Evolutionary conservation across 2,797 vertebrate genomes (phyloP).

Genomic region (Lacerta bilineata): DNA sequence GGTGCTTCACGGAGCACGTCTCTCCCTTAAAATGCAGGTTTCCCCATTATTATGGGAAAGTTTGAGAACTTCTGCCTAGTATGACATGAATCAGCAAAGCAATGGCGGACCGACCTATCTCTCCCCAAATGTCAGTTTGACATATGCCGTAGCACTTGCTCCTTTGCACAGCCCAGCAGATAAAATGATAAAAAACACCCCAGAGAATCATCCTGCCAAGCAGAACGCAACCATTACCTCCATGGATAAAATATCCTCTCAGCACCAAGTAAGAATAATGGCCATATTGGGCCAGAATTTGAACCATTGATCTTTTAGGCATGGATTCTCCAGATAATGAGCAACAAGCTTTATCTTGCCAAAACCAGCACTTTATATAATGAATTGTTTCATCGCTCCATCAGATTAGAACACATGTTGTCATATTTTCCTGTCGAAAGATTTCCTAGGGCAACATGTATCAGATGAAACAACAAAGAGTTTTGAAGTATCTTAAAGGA

Average conservation of each 20-base stretch:
- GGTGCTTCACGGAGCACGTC: not conserved
- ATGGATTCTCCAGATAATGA: slow-evolving; percentile 9
- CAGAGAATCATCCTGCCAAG: not conserved
- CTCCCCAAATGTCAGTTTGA: slow-evolving; percentile 8
- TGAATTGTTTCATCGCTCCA: not conserved
- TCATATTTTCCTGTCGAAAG: slow-evolving; percentile 5
- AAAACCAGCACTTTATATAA: not conserved
- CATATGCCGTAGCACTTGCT: not conserved
- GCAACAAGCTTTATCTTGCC: slow-evolving; percentile 1
- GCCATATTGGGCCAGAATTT: not conserved
- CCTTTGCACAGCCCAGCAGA: not conserved
- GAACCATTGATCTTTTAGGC: slow-evolving; percentile 1
- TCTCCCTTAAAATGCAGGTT: not conserved
- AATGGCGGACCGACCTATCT: not conserved
- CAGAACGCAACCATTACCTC: not conserved
- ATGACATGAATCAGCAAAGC: slow-evolving; percentile 6
- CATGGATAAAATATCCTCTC: not conserved
- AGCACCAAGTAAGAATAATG: slow-evolving; percentile 17
- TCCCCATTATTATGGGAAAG: not conserved
- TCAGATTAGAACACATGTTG: not conserved
- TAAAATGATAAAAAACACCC: slow-evolving; percentile 17
- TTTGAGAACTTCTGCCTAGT: not conserved
- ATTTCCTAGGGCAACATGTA: not conserved
- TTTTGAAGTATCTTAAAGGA: not conserved
- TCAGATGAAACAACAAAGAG: not conserved